phyloP scores from a whole-genome alignment of 2,797 vertebrate genomes.

The Forpus xanthops region DNA sequence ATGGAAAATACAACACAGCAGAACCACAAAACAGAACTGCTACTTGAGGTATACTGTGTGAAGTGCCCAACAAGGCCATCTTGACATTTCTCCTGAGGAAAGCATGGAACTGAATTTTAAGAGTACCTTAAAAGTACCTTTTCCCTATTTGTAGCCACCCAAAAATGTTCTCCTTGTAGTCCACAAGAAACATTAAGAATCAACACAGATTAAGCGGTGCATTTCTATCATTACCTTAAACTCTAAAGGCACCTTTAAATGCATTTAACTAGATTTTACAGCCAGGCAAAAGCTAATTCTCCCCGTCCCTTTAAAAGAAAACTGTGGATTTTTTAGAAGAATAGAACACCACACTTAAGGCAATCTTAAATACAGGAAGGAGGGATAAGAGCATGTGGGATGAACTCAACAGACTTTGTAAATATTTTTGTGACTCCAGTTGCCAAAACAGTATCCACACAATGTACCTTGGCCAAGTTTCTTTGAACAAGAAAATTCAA shows the following conservation, averaged over 20 bases:
- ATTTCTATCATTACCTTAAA: not conserved
- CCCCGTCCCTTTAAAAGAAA: not conserved
- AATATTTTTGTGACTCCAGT: constrained; percentile 13
- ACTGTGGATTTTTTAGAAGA: not conserved
- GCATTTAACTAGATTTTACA: not conserved
- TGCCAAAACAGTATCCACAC: constrained; percentile 12
- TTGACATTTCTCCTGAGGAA: not conserved
- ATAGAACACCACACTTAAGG: not conserved
- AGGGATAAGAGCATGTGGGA: not conserved
- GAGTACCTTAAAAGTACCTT: not conserved
- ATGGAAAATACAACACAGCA: fast-evolving
- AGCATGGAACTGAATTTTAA: not conserved
- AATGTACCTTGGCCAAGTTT: not conserved
- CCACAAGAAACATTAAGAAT: not conserved
- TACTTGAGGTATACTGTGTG: fast-evolving
- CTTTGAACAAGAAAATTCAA: not conserved
- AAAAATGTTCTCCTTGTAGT: not conserved
- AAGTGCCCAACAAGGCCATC: not conserved
- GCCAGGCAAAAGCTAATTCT: not conserved
- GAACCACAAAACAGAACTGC: not conserved
- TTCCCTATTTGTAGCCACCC: not conserved
- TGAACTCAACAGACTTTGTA: not conserved
- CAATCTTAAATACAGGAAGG: constrained; percentile 44
- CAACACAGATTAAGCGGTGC: not conserved
- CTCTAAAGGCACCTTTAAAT: not conserved